Percentiles rank a stretch among this genome's conserved stretches.
phyloP scores from a whole-genome alignment of 2,113 vertebrate species.

The Patagioenas fasciata region DNA sequence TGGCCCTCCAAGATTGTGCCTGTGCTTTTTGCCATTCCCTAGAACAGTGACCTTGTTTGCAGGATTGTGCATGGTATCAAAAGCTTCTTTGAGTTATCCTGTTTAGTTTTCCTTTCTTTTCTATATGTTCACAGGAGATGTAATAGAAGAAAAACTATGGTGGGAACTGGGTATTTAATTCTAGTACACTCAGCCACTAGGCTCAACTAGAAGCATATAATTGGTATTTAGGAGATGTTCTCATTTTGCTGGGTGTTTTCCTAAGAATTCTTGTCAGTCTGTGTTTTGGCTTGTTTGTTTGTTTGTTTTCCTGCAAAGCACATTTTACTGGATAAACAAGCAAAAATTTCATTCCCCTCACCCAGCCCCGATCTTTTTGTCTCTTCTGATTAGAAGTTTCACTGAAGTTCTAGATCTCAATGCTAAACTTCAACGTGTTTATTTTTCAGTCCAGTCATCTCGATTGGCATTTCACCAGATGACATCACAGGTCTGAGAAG shows the following conservation, averaged over 20 bases:
- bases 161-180: not conserved
- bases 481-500: not conserved
- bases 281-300: not conserved
- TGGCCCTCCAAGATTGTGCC: not conserved
- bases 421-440: not conserved
- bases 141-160: not conserved
- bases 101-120: not conserved
- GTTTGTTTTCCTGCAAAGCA: rapidly evolving
- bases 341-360: not conserved
- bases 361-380: not conserved
- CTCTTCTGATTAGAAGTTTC: not conserved
- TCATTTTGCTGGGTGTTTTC: not conserved
- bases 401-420: not conserved
- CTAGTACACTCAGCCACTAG: not conserved
- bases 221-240: not conserved
- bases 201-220: rapidly evolving
- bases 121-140: not conserved
- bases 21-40: not conserved
- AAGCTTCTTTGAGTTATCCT: not conserved
- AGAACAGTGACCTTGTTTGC: not conserved
- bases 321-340: not conserved
- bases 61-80: not conserved
- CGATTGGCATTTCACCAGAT: not conserved
- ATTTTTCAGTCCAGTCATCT: not conserved
- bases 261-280: not conserved